phyloP scores from a whole-genome alignment of 2,113 vertebrate genomes.

The Sylvia atricapilla region DNA sequence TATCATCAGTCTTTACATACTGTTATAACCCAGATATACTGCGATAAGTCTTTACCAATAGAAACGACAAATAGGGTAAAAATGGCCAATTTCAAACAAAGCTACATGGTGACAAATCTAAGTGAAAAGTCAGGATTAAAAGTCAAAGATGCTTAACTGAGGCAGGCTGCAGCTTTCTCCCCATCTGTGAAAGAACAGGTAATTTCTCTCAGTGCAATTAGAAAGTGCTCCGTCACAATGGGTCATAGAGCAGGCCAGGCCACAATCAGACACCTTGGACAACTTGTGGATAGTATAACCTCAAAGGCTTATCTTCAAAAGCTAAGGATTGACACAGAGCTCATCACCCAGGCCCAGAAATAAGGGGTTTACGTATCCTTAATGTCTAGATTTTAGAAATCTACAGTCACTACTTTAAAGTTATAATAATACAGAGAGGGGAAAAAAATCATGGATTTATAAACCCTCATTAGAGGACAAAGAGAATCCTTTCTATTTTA shows the following conservation, averaged over 20 bases:
- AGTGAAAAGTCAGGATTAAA: constrained; percentile 65
- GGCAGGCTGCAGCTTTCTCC: constrained; percentile 73
- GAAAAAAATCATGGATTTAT: neutral
- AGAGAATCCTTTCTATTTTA: neutral
- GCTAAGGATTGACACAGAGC: neutral
- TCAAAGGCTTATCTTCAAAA: constrained; percentile 67
- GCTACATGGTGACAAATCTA: constrained; percentile 86
- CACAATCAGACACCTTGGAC: constrained; percentile 75
- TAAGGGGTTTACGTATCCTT: neutral
- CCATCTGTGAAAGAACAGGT: constrained; percentile 82
- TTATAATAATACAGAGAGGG: neutral
- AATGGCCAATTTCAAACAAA: constrained; percentile 90
- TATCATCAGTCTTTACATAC: constrained; percentile 74
- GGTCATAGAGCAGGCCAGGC: constrained; percentile 74
- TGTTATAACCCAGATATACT: constrained; percentile 72
- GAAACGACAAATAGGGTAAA: constrained; percentile 73
- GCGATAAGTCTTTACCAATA: constrained; percentile 61
- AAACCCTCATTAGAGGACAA: neutral
- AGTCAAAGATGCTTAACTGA: constrained; percentile 76
- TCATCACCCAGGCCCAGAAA: neutral
- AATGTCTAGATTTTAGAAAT: neutral
- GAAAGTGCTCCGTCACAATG: constrained; percentile 83
- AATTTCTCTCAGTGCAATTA: constrained; percentile 48
- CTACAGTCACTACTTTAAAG: neutral
- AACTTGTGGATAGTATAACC: constrained; percentile 64